phyloP scores from a whole-genome alignment of 35 echinoderm and acorn worm species.

The Diadema setosum region DNA sequence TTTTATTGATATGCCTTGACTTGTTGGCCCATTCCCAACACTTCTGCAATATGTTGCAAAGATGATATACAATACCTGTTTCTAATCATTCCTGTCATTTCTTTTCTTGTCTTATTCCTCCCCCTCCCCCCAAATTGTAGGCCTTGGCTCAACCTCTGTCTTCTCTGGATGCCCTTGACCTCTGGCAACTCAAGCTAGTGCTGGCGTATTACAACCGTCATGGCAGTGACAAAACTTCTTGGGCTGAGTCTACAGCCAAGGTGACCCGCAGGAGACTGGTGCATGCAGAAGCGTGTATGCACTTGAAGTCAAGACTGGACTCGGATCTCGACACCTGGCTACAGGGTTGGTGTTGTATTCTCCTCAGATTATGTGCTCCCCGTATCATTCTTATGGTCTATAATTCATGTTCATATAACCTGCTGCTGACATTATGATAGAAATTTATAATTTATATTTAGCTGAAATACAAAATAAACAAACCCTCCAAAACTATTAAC shows the following conservation, averaged over 20 bases:
- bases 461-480: neutral
- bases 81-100: too few species aligned
- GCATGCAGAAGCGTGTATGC: conserved; percentile 19
- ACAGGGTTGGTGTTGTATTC: conserved; percentile 26
- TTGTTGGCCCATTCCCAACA: too few species aligned
- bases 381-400: too few species aligned
- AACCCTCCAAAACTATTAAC: neutral
- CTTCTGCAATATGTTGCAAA: too few species aligned
- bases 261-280: neutral
- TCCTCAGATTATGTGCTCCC: too few species aligned
- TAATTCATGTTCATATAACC: too few species aligned
- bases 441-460: too few species aligned
- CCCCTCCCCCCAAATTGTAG: neutral
- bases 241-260: neutral
- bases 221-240: neutral
- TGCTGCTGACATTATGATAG: too few species aligned
- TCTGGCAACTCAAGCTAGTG: conserved; percentile 56
- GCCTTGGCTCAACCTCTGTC: neutral
- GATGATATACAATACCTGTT: too few species aligned
- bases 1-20: too few species aligned
- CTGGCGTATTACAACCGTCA: conserved; percentile 40
- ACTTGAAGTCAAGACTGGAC: conserved; percentile 21
- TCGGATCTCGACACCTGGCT: conserved; percentile 19
- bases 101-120: too few species aligned
- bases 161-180: neutral